Percentiles rank a stretch among this genome's conserved stretches.
Evolutionary conservation across 2,113 vertebrate genomes (phyloP).

Genomic region (Lophius piscatorius): DNA sequence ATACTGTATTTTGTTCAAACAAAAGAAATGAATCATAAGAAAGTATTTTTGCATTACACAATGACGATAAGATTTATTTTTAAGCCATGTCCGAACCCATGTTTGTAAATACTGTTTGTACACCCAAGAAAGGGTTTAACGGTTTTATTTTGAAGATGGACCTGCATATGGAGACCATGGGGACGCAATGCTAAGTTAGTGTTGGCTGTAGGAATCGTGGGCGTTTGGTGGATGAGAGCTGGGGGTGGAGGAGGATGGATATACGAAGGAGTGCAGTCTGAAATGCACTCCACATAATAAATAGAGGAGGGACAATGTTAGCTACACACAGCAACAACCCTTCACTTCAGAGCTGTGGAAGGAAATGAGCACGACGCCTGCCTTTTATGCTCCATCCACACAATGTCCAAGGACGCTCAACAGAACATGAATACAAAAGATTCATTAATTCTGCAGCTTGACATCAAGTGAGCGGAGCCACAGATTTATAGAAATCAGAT

Average conservation of each 20-base stretch:
- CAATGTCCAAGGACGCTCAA: slow-evolving; percentile 55
- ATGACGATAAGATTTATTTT: no score
- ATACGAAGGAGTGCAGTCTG: slow-evolving; percentile 40
- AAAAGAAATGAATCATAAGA: no score
- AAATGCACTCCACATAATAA: slow-evolving; percentile 40
- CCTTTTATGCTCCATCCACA: slow-evolving; percentile 43
- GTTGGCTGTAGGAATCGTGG: slow-evolving; percentile 61
- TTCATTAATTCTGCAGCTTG: slow-evolving; percentile 5
- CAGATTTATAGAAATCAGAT: no score
- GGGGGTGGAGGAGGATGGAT: slow-evolving; percentile 59
- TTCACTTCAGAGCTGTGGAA: slow-evolving; percentile 10
- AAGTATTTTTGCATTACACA: no score
- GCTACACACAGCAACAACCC: slow-evolving; percentile 5
- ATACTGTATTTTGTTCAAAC: no score
- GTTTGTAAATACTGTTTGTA: no score
- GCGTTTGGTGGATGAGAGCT: slow-evolving; percentile 62
- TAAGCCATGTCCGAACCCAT: no score
- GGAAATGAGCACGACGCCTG: slow-evolving; percentile 31
- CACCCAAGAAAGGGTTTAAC: slow-evolving; percentile 61
- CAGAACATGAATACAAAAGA: slow-evolving; percentile 9
- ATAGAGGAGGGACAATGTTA: slow-evolving; percentile 39
- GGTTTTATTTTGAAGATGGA: slow-evolving; percentile 67
- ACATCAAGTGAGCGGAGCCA: not conserved
- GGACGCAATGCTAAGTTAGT: slow-evolving; percentile 65
- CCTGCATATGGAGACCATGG: slow-evolving; percentile 80